Evolutionary conservation across 2,797 vertebrate species (phyloP).

Genomic region (Eulemur rubriventer): DNA sequence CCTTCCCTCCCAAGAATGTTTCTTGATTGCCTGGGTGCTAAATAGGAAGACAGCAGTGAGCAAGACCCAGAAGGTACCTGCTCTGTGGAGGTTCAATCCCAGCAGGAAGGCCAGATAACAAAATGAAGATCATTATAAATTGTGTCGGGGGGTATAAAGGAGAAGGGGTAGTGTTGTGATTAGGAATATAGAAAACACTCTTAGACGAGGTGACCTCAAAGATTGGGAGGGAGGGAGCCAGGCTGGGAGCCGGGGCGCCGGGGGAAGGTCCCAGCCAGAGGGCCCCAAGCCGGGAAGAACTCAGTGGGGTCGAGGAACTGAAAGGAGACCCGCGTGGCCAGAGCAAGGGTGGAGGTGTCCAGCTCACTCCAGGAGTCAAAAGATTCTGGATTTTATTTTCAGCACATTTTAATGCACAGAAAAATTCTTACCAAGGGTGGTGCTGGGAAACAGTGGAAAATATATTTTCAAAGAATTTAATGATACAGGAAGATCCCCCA

Average conservation of each 20-base stretch:
- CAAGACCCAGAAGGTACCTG: not conserved
- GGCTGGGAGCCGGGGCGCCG: not conserved
- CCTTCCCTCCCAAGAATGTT: not conserved
- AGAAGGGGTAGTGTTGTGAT: not conserved
- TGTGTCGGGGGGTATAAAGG: not conserved
- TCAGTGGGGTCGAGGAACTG: not conserved
- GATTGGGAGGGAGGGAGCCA: not conserved
- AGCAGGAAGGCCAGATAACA: not conserved
- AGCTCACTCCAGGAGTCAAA: too few relatives aligned
- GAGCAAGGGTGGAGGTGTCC: not conserved
- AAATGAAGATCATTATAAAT: not conserved
- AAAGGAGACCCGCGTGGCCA: not conserved
- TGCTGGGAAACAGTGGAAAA: not conserved
- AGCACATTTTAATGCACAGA: not conserved
- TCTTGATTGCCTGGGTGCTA: not conserved
- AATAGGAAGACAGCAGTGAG: not conserved
- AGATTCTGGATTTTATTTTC: not conserved
- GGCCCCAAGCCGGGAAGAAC: rapidly evolving
- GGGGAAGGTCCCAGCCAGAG: not conserved
- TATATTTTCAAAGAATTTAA: not conserved
- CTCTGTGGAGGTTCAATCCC: not conserved
- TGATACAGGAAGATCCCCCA: not conserved
- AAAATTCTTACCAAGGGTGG: not conserved
- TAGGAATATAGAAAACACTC: not conserved
- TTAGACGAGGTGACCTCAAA: not conserved